Conservation (phyloP, 1,140 invertebrate species). For the Aphis gossypii region DNA sequence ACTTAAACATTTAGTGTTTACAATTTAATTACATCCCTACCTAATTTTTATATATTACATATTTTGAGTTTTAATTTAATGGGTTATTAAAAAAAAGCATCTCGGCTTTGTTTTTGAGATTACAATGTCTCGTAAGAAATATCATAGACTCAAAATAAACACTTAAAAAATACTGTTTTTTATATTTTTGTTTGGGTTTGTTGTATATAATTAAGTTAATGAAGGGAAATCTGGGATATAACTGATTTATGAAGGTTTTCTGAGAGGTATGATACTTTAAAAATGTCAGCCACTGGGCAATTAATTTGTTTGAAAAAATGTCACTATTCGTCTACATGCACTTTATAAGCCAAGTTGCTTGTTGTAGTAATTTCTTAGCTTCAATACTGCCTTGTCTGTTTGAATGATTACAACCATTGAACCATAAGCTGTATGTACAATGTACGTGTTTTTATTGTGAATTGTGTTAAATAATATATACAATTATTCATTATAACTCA, state of each 20-base stretch:
- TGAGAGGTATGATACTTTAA: neutral
- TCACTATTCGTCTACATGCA: neutral
- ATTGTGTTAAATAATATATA: neutral
- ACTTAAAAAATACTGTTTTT: neutral
- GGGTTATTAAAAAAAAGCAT: neutral
- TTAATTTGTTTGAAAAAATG: conserved; percentile 6
- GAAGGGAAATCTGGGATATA: neutral
- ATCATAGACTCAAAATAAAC: neutral
- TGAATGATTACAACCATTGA: neutral
- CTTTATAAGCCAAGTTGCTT: neutral
- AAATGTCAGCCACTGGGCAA: neutral
- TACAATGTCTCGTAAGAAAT: neutral
- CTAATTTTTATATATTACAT: neutral
- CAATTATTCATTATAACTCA: neutral
- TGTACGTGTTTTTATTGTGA: neutral
- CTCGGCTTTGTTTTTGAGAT: neutral
- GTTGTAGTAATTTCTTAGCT: conserved; percentile 12
- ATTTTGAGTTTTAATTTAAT: neutral
- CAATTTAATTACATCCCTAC: too few species aligned
- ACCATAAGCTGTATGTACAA: neutral
- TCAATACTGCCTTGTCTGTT: neutral
- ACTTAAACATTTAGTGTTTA: too few species aligned
- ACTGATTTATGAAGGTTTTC: neutral
- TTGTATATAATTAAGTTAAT: neutral
- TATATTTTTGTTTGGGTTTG: neutral